A percentile compares a stretch with the other conserved stretches of the same genome.
These are phyloP conservation scores for Dryas iulia DNA, from an alignment of 1,140 invertebrate genomes.

Conservation along the genomic window DNA sequence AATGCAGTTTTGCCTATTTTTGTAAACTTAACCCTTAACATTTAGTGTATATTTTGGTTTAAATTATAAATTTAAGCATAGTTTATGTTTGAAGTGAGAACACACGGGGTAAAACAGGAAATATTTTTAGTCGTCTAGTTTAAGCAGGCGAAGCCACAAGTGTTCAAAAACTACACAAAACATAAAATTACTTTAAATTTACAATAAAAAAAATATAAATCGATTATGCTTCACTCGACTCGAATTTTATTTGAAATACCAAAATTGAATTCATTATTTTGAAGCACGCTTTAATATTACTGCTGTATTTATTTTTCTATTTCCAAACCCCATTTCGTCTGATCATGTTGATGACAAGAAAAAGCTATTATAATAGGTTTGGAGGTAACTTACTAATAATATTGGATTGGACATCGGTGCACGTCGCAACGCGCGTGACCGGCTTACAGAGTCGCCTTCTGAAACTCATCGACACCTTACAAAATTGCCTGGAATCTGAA, in stretches of 20 bases:
- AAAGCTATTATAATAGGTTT: conserved; percentile 11
- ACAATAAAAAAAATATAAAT: neutral
- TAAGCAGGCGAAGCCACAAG: too few relatives aligned
- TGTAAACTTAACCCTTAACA: too few relatives aligned
- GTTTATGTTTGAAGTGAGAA: too few relatives aligned
- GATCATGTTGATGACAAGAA: neutral
- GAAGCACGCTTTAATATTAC: neutral
- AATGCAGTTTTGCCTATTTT: too few relatives aligned
- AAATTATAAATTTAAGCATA: too few relatives aligned
- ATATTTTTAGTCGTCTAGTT: too few relatives aligned
- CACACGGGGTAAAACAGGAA: too few relatives aligned
- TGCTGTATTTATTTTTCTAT: neutral
- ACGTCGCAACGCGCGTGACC: conserved; percentile 32
- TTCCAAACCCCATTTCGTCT: neutral
- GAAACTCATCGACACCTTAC: conserved; percentile 17
- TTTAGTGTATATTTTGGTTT: too few relatives aligned
- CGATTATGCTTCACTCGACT: neutral
- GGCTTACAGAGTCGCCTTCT: conserved; percentile 16
- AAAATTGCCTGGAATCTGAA: conserved; percentile 7
- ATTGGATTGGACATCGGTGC: conserved; percentile 36
- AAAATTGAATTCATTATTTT: neutral
- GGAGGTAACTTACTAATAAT: conserved; percentile 36
- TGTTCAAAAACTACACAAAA: neutral
- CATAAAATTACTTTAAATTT: neutral
- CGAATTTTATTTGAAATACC: neutral